phyloP scores from a whole-genome alignment of 2,888 invertebrate species.

The Epinotia nisella region DNA sequence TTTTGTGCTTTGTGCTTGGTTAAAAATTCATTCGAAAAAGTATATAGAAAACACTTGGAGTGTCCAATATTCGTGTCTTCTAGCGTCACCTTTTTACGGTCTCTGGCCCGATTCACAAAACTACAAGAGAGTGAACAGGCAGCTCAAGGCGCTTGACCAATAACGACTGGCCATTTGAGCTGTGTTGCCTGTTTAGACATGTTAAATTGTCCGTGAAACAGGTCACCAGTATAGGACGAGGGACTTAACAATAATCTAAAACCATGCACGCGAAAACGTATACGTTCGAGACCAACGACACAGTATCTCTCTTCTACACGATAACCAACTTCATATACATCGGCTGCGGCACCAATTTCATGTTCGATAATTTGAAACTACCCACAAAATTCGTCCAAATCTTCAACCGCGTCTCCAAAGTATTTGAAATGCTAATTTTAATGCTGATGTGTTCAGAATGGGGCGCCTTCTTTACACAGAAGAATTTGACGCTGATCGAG shows the following conservation, averaged over 20 bases:
- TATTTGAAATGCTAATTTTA: not conserved
- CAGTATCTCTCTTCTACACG: not conserved
- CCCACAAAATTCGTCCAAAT: not conserved
- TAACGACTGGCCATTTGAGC: too few species aligned
- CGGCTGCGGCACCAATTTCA: conserved; percentile 3
- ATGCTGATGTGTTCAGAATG: not conserved
- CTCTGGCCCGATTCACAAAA: too few species aligned
- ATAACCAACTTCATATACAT: not conserved
- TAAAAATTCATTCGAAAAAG: too few species aligned
- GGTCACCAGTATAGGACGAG: too few species aligned
- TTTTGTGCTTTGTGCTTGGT: too few species aligned
- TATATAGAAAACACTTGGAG: too few species aligned
- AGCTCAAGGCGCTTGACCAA: too few species aligned
- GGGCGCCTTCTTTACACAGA: conserved; percentile 4
- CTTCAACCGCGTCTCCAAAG: not conserved
- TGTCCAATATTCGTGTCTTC: too few species aligned
- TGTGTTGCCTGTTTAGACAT: too few species aligned
- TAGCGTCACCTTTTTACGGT: too few species aligned
- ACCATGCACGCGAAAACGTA: conserved; percentile 2
- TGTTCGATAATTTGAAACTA: conserved; percentile 20
- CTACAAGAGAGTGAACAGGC: too few species aligned
- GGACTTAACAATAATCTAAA: not conserved
- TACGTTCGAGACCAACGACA: not conserved
- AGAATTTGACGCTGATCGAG: conserved; percentile 49
- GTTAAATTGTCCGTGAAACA: too few species aligned